These are phyloP conservation scores for Rousettus madagascariensis DNA, from an alignment of 2,797 vertebrate genomes.

Conservation along the genomic window DNA sequence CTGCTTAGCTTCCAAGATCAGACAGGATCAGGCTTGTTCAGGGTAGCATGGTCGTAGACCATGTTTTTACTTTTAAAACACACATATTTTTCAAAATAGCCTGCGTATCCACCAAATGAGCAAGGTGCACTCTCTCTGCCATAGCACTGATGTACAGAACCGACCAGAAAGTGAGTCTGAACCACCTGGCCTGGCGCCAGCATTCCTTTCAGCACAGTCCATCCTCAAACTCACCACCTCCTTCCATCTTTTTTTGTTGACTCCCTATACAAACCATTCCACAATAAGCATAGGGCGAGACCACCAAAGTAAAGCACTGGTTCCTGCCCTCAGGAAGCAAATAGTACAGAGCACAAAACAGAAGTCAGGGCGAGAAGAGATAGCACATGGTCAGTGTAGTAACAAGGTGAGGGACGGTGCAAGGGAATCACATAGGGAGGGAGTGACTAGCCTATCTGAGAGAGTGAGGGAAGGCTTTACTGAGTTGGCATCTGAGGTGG, in stretches of 20 bases:
- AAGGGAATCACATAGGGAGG: background rate
- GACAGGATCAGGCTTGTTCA: too few relatives aligned
- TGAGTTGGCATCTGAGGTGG: background rate
- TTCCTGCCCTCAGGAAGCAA: background rate
- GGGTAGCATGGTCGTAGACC: too few relatives aligned
- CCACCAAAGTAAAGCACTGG: background rate
- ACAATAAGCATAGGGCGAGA: background rate
- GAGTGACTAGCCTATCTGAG: background rate
- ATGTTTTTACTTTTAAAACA: conserved; percentile 41
- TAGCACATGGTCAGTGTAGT: background rate
- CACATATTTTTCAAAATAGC: background rate
- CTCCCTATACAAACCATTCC: background rate
- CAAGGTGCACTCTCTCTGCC: background rate
- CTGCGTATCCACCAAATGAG: background rate
- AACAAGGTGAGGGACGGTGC: background rate
- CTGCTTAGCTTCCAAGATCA: too few relatives aligned
- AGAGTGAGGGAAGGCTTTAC: background rate
- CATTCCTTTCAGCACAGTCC: background rate
- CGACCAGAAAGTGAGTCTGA: background rate
- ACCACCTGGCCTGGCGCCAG: background rate
- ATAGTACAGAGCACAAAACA: background rate
- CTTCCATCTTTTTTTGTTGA: background rate
- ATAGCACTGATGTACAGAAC: background rate
- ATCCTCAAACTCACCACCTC: background rate
- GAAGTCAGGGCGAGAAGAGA: background rate